Evolutionary conservation across 2,888 invertebrate species (phyloP), one percentile per base, ranked within the genome.

Genomic region (Drosophila dives): DNA sequence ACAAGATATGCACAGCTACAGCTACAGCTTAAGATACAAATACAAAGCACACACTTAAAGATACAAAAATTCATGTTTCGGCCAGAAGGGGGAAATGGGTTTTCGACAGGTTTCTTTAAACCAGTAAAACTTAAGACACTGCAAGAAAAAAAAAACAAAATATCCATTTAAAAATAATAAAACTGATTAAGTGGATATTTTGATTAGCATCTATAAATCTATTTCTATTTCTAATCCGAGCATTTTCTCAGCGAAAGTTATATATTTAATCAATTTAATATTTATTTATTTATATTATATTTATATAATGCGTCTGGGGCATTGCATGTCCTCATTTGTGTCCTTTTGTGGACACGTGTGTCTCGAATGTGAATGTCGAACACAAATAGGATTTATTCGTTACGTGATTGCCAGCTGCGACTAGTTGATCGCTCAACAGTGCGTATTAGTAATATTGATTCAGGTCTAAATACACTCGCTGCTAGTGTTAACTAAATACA

Each of bases 371-470:
- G 56, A 56, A 56, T 53, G 48, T 8, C 56, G 26, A 40, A 50
- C 20, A 26, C 26, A 45, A 70, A 45, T 50, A 6, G 29, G 36
- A 17, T 32, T 32, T 61, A 54, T 59, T 45, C 36, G 23, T 33
- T 26, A 50, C 29, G 4, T 11, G 49, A 59, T 59, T 62, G 48
- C 38, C 63, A 66, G 42, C 72, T 71, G 63, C 32, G 58, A 50
- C 26, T 32, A n/a, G 15, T n/a, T 50, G n/a, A n/a, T 55, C 38
- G 48, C 49, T 63, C 62, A 61, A 61, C 60, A 53, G 56, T 50
- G 81, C 72, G 23, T 23, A 15, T 45, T 23, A 23, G 50, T 64
- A 63, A 45, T 66, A 81, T 81, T 66, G 65, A 81, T 81, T 77
- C 66, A 49, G 55, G 59, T 40, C 50, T 45, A 54, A 26, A 34